phyloP scores from a whole-genome alignment of 2,797 vertebrate genomes.

The Cirrhinus molitorella region DNA sequence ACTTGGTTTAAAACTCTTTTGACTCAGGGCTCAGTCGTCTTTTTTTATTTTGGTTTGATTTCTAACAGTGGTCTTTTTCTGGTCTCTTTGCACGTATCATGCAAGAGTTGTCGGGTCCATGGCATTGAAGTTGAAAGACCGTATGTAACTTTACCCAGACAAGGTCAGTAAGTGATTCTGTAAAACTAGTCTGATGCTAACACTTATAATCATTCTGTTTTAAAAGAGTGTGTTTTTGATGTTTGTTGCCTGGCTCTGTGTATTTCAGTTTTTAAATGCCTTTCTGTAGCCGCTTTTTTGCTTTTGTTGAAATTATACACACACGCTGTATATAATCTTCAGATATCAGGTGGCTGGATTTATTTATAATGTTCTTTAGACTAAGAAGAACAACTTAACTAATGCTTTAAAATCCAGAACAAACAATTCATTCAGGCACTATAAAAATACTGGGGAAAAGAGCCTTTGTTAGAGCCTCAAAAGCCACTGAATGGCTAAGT shows the following conservation, averaged over 20 bases:
- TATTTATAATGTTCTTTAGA: neutral
- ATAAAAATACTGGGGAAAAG: neutral
- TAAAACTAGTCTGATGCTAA: neutral
- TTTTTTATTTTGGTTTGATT: neutral
- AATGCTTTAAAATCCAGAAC: neutral
- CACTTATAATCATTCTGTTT: neutral
- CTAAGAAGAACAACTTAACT: neutral
- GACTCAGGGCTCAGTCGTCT: neutral
- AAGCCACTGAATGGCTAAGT: neutral
- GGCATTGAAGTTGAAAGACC: constrained; percentile 15
- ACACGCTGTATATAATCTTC: neutral
- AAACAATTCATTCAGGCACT: neutral
- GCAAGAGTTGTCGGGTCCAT: neutral
- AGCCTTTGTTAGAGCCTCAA: constrained; percentile 20
- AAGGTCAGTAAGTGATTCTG: neutral
- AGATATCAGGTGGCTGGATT: neutral
- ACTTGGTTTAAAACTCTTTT: neutral
- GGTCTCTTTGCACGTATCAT: neutral
- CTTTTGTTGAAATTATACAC: neutral
- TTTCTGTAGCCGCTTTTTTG: neutral
- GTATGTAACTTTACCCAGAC: neutral
- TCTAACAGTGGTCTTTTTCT: neutral
- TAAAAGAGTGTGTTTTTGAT: neutral
- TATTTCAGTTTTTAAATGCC: neutral
- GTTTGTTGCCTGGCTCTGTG: neutral